phyloP scores from a whole-genome alignment of 2,888 invertebrate species.

The Eucera pruinosa region DNA sequence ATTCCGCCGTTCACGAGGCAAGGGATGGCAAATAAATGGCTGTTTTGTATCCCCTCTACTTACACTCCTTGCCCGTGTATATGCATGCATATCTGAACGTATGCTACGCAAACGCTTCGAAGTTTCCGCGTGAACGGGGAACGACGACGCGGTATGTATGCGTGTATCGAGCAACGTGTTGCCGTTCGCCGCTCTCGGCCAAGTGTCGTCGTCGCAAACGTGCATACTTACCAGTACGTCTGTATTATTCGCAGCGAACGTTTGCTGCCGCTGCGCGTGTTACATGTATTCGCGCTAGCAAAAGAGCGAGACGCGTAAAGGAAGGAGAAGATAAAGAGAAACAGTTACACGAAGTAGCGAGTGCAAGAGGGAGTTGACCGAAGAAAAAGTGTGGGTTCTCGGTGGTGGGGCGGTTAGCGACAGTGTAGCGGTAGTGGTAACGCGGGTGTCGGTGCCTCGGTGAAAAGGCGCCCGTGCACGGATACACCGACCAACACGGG shows the following conservation, averaged over 20 bases:
- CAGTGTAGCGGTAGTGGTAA: constrained; percentile 35
- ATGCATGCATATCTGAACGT: no score
- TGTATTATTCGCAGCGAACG: constrained; percentile 4
- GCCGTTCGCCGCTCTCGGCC: background rate
- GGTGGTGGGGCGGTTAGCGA: constrained; percentile 42
- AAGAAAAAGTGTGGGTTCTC: constrained; percentile 40
- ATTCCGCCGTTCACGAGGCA: no score
- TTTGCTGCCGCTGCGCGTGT: constrained; percentile 13
- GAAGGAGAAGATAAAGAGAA: constrained; percentile 45
- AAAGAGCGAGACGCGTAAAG: background rate
- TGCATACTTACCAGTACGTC: no score
- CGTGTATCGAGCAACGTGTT: constrained; percentile 2
- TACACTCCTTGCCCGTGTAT: no score
- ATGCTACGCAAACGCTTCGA: no score
- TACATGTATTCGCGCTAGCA: constrained; percentile 2
- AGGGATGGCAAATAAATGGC: no score
- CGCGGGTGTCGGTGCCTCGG: constrained; percentile 31
- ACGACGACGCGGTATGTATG: background rate
- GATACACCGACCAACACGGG: no score
- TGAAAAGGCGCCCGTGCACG: constrained; percentile 25
- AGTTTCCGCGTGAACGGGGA: no score
- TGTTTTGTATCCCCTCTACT: no score
- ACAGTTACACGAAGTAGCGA: constrained; percentile 33
- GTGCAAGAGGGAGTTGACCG: constrained; percentile 42
- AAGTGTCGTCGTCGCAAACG: constrained; percentile 2